Base-by-base conservation (phyloP, 2,113 vertebrate genomes). In the Egretta garzetta region DNA sequence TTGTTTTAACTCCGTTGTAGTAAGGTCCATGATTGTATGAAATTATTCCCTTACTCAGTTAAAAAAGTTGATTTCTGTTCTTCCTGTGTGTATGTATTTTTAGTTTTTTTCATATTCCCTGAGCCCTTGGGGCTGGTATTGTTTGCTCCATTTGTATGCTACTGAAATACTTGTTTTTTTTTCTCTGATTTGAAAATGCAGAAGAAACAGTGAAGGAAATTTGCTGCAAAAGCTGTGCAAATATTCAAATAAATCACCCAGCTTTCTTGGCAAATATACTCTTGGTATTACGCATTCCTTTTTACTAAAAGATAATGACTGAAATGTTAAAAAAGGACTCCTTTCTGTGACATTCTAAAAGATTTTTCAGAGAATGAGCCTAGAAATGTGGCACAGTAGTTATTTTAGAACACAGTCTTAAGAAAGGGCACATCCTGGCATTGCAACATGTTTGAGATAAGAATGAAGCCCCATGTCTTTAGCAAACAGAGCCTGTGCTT, bases 211-310 rank as follows among this genome's bases (percentile, higher is more conserved):
- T 14, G 67, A 88, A 88, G 60, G 87, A 94, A 92, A 90, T 96
- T 92, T 92, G 73, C 85, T 77, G 77, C 74, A 74, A 86, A 91
- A 97, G 81, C 92, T 77, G 83, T 92, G 80, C 96, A 96, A 96
- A 96, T 91, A 96, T 93, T 95, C 70, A 88, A 79, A 93, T 88
- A 92, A 88, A 90, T 83, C 85, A 81, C 63, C 30, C 60, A 59
- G 67, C 80, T 85, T 96, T 55, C 80, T 87, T 82, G 45, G 88
- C 87, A 97, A 94, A 96, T 91, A 92, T 19, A 33, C 76, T 96
- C 60, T 86, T 81, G 73, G 80, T 81, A 67, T 92, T 96, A 88
- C 10, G 20, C 43, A 45, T 93, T 80, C 80, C 45, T 86, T 95
- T 95, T 75, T 47, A 47, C 58, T 72, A 14, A 56, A 82, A 95